These are phyloP conservation scores for Zapus hudsonius DNA, from an alignment of 2,113 vertebrate species.

Conservation along the genomic window DNA sequence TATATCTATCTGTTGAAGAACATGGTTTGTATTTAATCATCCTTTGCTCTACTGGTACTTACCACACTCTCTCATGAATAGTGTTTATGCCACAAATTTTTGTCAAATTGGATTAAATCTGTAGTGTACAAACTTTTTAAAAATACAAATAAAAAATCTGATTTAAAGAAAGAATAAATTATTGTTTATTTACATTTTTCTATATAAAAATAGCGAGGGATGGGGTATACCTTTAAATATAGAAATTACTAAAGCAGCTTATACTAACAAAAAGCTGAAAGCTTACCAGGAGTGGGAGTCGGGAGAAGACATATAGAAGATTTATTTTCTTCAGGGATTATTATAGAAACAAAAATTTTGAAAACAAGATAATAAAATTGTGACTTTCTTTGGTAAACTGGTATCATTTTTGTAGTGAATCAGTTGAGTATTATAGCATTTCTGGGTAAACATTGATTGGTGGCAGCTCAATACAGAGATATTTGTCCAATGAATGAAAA, in stretches of 20 bases:
- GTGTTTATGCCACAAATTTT: not conserved
- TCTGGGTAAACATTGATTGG: not conserved
- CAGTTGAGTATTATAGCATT: conserved; percentile 14
- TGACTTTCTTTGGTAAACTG: conserved; percentile 6
- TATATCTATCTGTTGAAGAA: not conserved
- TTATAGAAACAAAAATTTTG: not conserved
- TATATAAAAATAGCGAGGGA: not conserved
- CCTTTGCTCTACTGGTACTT: not conserved
- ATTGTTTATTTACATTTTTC: not conserved
- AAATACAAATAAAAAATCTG: conserved; percentile 31
- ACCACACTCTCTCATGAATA: not conserved
- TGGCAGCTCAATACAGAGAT: not conserved
- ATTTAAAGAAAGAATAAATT: conserved; percentile 22
- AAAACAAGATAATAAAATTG: not conserved
- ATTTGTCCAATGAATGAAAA: conserved; percentile 12
- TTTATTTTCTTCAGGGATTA: not conserved
- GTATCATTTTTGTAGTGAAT: conserved; percentile 13
- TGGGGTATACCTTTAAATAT: not conserved
- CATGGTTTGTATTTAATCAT: not conserved
- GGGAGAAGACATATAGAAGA: not conserved
- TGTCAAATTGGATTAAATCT: conserved; percentile 25
- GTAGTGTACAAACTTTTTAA: not conserved
- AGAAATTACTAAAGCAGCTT: not conserved
- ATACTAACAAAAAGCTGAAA: not conserved
- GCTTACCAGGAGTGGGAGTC: not conserved